phyloP scores from a whole-genome alignment of 2,888 invertebrate species.

The Drosophila trichaetosa region DNA sequence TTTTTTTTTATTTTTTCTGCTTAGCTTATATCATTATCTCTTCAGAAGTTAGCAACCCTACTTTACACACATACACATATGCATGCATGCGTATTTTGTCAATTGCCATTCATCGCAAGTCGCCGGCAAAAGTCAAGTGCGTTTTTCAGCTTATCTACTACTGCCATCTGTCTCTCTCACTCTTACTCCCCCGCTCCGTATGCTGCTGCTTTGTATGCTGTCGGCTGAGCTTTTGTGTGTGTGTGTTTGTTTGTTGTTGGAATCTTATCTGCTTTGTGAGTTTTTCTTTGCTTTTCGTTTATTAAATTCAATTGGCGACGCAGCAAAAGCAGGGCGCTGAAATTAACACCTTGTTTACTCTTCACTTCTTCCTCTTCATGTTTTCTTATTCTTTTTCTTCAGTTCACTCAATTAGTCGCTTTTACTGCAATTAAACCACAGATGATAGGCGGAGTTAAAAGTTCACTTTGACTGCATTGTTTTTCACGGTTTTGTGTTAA shows the following conservation, averaged over 20 bases:
- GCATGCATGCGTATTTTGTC: conserved; percentile 30
- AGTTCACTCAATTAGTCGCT: conserved; percentile 66
- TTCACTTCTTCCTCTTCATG: conserved; percentile 22
- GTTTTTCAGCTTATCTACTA: conserved; percentile 64
- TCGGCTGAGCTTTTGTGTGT: conserved; percentile 39
- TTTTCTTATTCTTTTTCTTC: conserved; percentile 20
- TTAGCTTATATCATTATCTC: background rate
- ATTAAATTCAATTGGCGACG: conserved; percentile 65
- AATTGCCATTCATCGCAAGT: conserved; percentile 58
- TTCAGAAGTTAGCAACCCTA: background rate
- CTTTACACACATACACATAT: background rate
- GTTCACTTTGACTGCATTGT: conserved; percentile 52
- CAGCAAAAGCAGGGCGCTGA: conserved; percentile 48
- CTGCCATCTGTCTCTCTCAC: conserved; percentile 50
- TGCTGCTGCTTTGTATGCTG: conserved; percentile 55
- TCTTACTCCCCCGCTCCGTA: conserved; percentile 4
- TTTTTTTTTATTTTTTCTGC: background rate
- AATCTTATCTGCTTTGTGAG: conserved; percentile 62
- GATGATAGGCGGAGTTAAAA: conserved; percentile 42
- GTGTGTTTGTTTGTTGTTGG: conserved; percentile 40
- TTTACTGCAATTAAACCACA: conserved; percentile 47
- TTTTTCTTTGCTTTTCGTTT: conserved; percentile 36
- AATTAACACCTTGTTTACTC: conserved; percentile 77
- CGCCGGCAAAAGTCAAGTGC: conserved; percentile 71
- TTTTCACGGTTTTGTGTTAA: conserved; percentile 71